These are phyloP conservation scores for Latheticus oryzae DNA, from an alignment of 2,888 invertebrate genomes.

Conservation along the genomic window DNA sequence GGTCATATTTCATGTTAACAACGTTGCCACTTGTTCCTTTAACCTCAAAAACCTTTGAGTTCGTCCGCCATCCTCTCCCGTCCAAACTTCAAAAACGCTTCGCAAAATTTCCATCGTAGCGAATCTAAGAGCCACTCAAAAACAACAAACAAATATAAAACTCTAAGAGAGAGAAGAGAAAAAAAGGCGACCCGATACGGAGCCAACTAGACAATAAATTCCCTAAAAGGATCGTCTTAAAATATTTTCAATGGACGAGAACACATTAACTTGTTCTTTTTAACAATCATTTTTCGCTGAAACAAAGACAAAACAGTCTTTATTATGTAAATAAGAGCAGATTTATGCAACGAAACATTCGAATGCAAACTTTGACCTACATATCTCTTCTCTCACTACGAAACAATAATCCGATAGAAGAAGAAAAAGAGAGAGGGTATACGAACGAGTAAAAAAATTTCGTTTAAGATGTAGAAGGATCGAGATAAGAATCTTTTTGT, in stretches of 20 bases:
- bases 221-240: neutral
- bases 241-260: no score
- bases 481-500: constrained; percentile 24
- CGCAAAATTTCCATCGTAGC: constrained; percentile 6
- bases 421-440: neutral
- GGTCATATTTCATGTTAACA: no score
- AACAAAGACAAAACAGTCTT: constrained; percentile 24
- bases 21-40: no score
- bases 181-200: no score
- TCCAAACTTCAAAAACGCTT: neutral
- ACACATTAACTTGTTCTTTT: constrained; percentile 12
- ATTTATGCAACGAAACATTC: constrained; percentile 27
- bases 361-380: constrained; percentile 31
- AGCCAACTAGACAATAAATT: constrained; percentile 25
- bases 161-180: no score
- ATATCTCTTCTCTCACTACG: constrained; percentile 13
- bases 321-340: constrained; percentile 26
- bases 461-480: constrained; percentile 4
- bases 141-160: constrained; percentile 16
- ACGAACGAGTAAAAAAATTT: constrained; percentile 8
- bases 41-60: constrained; percentile 1
- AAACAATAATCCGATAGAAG: constrained; percentile 5
- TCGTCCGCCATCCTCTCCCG: neutral
- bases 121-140: constrained; percentile 11
- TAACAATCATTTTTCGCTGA: constrained; percentile 21